phyloP scores from a whole-genome alignment of 2,888 invertebrate genomes.

The Spodoptera exigua region DNA sequence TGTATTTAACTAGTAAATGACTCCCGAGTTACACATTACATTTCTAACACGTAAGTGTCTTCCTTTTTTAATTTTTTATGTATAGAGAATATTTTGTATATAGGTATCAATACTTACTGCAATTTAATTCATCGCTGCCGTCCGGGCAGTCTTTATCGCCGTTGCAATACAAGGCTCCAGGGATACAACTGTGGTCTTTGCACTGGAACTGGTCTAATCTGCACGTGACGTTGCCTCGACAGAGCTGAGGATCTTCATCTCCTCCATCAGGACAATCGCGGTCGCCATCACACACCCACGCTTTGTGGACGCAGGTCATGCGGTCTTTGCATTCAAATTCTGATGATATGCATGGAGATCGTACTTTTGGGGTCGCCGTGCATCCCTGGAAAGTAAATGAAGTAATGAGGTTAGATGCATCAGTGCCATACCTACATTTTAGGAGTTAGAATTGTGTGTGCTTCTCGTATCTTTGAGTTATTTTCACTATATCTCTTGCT shows the following conservation, averaged over 20 bases:
- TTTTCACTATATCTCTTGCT: slow-evolving; percentile 23
- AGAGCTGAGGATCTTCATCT: slow-evolving; percentile 91
- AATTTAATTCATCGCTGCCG: slow-evolving; percentile 95
- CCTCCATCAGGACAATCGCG: slow-evolving; percentile 95
- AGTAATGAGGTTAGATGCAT: slow-evolving; percentile 10
- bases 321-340: slow-evolving; percentile 95
- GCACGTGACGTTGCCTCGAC: slow-evolving; percentile 93
- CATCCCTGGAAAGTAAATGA: slow-evolving; percentile 89
- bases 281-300: slow-evolving; percentile 96
- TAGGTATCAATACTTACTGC: slow-evolving; percentile 89
- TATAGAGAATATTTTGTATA: not conserved
- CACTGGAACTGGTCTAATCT: slow-evolving; percentile 96
- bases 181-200: slow-evolving; percentile 93
- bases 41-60: no score
- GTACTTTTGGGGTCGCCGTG: slow-evolving; percentile 83
- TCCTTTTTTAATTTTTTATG: no score
- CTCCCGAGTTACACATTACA: no score
- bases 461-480: not conserved
- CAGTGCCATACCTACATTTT: no score
- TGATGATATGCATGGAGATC: slow-evolving; percentile 91
- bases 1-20: no score
- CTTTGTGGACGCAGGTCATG: slow-evolving; percentile 93
- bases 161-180: slow-evolving; percentile 94
- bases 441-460: no score
- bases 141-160: slow-evolving; percentile 95